A percentile compares a stretch with the other conserved stretches of the same genome.
These are phyloP conservation scores for Barbus barbus DNA, from an alignment of 2,113 vertebrate genomes.

Conservation along the genomic window DNA sequence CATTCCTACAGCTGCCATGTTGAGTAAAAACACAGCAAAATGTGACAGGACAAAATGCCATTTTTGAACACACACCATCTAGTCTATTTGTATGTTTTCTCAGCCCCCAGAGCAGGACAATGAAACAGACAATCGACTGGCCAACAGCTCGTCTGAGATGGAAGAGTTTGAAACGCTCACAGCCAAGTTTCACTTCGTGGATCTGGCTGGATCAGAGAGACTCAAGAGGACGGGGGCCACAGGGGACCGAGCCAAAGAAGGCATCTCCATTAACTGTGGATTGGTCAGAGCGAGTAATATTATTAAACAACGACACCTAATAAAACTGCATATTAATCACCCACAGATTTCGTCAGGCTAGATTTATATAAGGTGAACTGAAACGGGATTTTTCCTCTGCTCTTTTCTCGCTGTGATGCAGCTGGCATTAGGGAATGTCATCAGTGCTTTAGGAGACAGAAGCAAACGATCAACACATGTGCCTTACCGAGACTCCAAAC, in stretches of 20 bases:
- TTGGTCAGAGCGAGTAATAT: constrained; percentile 79
- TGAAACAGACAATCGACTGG: constrained; percentile 84
- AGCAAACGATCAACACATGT: constrained; percentile 92
- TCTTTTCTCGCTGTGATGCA: constrained; percentile 58
- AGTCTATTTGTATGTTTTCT: background rate
- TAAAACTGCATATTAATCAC: background rate
- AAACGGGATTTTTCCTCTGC: background rate
- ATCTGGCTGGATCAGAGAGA: constrained; percentile 93
- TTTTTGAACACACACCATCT: background rate
- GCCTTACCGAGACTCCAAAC: constrained; percentile 95
- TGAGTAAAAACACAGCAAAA: background rate
- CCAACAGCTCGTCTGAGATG: constrained; percentile 86
- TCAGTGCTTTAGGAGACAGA: constrained; percentile 94
- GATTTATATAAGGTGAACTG: background rate
- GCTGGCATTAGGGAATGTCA: constrained; percentile 96
- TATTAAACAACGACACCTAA: background rate
- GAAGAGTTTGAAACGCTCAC: constrained; percentile 96
- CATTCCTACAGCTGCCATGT: background rate
- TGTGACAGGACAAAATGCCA: background rate
- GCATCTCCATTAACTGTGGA: constrained; percentile 98
- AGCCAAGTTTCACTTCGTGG: constrained; percentile 98
- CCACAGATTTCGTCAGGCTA: background rate
- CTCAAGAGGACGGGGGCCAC: constrained; percentile 96
- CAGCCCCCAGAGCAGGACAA: constrained; percentile 75
- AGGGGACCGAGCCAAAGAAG: constrained; percentile 94